A percentile compares a stretch with the other conserved stretches of the same genome.
Evolutionary conservation across 2,113 vertebrate genomes (phyloP).

Genomic region (Xyrauchen texanus): DNA sequence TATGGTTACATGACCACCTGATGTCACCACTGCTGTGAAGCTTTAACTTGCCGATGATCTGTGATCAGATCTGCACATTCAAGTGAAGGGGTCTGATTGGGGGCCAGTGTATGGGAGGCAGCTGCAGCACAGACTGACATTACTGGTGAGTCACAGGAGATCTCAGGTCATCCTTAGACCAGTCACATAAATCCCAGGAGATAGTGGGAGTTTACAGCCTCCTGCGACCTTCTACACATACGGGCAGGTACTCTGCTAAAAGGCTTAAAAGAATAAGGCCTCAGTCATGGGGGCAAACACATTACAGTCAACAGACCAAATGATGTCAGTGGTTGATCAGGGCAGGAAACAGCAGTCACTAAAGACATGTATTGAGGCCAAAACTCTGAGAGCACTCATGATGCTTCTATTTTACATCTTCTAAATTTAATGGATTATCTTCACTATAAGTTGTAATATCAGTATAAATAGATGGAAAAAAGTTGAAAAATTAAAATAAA

Average conservation of each 20-base stretch:
- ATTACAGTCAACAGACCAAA: constrained; percentile 14
- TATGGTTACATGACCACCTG: no score
- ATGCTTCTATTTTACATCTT: no score
- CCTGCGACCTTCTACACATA: background rate
- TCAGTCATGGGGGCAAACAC: background rate
- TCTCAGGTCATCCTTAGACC: constrained; percentile 24
- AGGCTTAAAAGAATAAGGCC: constrained; percentile 1
- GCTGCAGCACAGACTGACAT: background rate
- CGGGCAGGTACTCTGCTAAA: constrained; percentile 16
- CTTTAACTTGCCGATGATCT: background rate
- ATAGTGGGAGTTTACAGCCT: background rate
- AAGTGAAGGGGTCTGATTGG: background rate
- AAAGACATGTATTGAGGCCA: no score
- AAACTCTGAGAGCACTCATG: no score
- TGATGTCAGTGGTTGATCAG: constrained; percentile 8
- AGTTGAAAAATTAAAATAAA: no score
- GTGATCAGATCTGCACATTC: background rate
- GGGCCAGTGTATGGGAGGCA: background rate
- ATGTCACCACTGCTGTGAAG: no score
- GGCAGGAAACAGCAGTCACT: background rate
- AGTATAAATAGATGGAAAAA: no score
- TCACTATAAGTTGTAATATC: no score
- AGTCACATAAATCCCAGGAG: constrained; percentile 31
- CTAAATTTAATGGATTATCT: no score
- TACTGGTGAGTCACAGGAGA: background rate